Base-by-base conservation (phyloP, 1,140 invertebrate genomes). In the Trachymyrmex septentrionalis region DNA sequence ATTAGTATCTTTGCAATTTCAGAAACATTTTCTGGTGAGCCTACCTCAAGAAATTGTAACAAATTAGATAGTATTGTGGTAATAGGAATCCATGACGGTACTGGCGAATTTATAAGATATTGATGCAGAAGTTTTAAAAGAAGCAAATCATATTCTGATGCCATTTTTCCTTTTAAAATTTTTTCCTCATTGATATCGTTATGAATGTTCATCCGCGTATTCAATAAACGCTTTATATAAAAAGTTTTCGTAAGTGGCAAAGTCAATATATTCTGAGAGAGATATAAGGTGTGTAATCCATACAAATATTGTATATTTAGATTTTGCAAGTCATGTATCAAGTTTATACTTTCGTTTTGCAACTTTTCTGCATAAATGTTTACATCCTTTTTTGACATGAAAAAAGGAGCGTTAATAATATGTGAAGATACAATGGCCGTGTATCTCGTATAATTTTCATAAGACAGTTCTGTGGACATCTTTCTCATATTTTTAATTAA, bases 71-170 rank as follows among this genome's bases (percentile, higher is more conserved):
- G 30, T 75, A 91, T 87, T 34, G 75, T 48, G 10, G 55, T 4
- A 30, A 71, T 30, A n/a, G 77, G 10, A 50, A 66, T 53, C 86
- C 86, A 87, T 14, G 19, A 57, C 19, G 90, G 2, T 21, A 27
- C 12, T 16, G 69, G 24, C 30, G 75, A 71, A 30, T 87, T 72
- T 1, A 7, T 7, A 16, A 92, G 53, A 66, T 86, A 87, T 27
- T 73, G 50, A 71, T 78, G 24, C 27, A 73, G 57, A 21, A 92
- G 82, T 82, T 82, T 87, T 34, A 86, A 78, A 30, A 91, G 19
- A 48, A 89, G 53, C 59, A 82, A 30, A 50, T 87, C 91, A 85
- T 87, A 92, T 59, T 90, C 63, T 5, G 90, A 91, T 16, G 69
- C 69, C 44, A 91, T 59, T 75, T 88, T 91, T 27, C 91, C 91